Evolutionary conservation across 2,888 invertebrate genomes (phyloP).

Genomic region (Tenthredo scrophulariae): DNA sequence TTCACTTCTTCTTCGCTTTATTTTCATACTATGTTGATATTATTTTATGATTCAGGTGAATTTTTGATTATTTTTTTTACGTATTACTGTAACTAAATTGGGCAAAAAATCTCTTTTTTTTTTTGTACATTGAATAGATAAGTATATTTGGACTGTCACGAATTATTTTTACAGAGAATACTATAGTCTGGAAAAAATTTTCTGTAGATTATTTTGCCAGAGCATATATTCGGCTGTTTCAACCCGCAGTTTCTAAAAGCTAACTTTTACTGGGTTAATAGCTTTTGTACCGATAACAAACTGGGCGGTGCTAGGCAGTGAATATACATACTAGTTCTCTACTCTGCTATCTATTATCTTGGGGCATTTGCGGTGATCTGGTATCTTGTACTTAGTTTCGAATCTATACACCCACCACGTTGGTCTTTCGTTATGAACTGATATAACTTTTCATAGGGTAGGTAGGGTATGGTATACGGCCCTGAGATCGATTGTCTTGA

Average conservation of each 20-base stretch:
- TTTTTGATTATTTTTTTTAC: too few species aligned
- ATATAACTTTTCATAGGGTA: not conserved
- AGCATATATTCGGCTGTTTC: not conserved
- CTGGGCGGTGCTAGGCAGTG: not conserved
- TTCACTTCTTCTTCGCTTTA: too few species aligned
- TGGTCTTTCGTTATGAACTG: not conserved
- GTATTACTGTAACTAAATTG: too few species aligned
- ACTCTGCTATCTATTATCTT: conserved; percentile 12
- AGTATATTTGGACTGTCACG: too few species aligned
- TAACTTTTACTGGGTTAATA: conserved; percentile 24
- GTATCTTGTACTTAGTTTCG: conserved; percentile 7
- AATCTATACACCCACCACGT: not conserved
- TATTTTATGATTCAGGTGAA: too few species aligned
- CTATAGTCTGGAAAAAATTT: not conserved
- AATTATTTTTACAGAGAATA: not conserved
- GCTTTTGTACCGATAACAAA: conserved; percentile 12
- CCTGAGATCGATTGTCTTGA: not conserved
- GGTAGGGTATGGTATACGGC: not conserved
- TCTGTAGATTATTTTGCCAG: not conserved
- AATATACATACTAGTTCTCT: not conserved
- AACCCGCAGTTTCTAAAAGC: not conserved
- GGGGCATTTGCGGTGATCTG: not conserved
- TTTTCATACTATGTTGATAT: too few species aligned
- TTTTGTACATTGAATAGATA: too few species aligned
- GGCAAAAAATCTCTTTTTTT: too few species aligned